Evolutionary conservation across 2,797 vertebrate genomes (phyloP).

Genomic region (Brachymystax lenok): DNA sequence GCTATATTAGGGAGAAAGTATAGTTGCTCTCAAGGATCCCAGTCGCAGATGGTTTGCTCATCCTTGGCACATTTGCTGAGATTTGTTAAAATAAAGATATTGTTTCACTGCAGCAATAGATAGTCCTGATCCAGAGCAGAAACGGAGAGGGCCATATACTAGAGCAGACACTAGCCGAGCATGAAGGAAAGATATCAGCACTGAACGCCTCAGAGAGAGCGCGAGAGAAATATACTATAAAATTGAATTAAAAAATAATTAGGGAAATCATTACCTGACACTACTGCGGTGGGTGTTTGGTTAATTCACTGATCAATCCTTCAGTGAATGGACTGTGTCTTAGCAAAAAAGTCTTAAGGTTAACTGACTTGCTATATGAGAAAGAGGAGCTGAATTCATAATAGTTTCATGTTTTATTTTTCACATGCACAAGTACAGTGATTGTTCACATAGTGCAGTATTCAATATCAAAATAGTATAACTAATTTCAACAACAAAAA

Average conservation of each 20-base stretch:
- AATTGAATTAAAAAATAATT: slow-evolving; percentile 83
- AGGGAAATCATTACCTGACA: slow-evolving; percentile 81
- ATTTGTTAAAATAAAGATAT: slow-evolving; percentile 48
- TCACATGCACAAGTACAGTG: too few species aligned
- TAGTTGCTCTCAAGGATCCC: not conserved
- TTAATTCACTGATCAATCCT: slow-evolving; percentile 77
- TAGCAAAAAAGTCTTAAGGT: slow-evolving; percentile 58
- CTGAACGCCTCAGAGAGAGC: slow-evolving; percentile 48
- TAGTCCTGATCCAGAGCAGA: slow-evolving; percentile 46
- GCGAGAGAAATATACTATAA: slow-evolving; percentile 70
- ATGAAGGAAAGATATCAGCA: slow-evolving; percentile 61
- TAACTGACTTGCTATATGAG: slow-evolving; percentile 62
- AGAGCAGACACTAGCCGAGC: slow-evolving; percentile 54
- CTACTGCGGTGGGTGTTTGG: slow-evolving; percentile 72
- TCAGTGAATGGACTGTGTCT: slow-evolving; percentile 66
- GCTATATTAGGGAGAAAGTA: slow-evolving; percentile 26
- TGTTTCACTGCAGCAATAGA: slow-evolving; percentile 26
- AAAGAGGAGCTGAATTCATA: slow-evolving; percentile 63
- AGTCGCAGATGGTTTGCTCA: slow-evolving; percentile 31
- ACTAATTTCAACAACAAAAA: too few species aligned
- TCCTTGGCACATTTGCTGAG: slow-evolving; percentile 40
- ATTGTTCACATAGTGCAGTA: too few species aligned
- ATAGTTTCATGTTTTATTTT: slow-evolving; percentile 19
- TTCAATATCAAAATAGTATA: too few species aligned
- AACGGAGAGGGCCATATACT: slow-evolving; percentile 35